Base-by-base conservation (phyloP, 2,888 invertebrate species). In the Trichacis sp. region DNA sequence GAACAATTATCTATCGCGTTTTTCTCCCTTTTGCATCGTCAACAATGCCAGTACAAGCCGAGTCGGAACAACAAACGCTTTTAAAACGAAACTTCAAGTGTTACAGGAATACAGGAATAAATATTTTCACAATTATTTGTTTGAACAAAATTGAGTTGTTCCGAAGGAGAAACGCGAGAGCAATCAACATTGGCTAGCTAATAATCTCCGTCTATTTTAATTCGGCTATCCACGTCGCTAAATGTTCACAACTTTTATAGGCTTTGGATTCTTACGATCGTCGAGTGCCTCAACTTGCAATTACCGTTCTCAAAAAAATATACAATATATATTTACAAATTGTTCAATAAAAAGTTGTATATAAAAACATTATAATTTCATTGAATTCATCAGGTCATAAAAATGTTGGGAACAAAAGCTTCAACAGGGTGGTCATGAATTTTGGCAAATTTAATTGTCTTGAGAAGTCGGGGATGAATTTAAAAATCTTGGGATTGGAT, bases 231-330 rank as follows among this genome's bases (percentile, higher is more conserved):
- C 56, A 54, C 51, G 46, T 50, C 48, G 43, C 45, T 69, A 69
- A 65, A 67, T 68, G 64, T 56, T 64, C 61, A 50, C 61, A 36
- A 58, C 51, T 52, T 55, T 51, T 62, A 62, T 58, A 62, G 58
- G 58, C 62, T 62, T 47, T 66, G 47, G 51, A 57, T 43, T 50
- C 47, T 53, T 49, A 50, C 46, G 50, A 50, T 58, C 29, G 42
- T 50, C 36, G 50, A 46, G 40, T 49, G 14, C 9, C 14, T 40
- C 3, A 9, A 12, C 14, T 3, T 33, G n/a, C 8, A 33, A 33
- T 11, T 11, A 33, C 33, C 8, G 8, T 24, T 24, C 3, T 5
- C 3, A 33, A n/a, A 40, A 15, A 40, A n/a, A 40, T 12, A 12
- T 5, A 40, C 4, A 12, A 40, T 24, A 24, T 8, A 24, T 24